Evolutionary conservation across 2,888 invertebrate species (phyloP).

Genomic region (Adela reaumurella): DNA sequence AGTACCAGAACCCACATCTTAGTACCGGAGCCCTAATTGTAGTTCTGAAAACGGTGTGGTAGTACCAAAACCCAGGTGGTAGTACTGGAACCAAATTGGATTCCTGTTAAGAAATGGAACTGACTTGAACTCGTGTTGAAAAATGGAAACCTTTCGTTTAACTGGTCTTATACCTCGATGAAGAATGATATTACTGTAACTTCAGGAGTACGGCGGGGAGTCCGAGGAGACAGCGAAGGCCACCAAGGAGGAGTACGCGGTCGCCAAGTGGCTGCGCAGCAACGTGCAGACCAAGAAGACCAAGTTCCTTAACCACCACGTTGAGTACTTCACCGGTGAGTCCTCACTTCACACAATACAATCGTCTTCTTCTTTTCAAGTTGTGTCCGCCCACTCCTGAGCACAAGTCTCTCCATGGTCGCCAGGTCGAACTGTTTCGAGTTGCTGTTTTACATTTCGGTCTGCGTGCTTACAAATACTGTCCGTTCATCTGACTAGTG

Average conservation of each 20-base stretch:
- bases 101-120: conserved; percentile 11
- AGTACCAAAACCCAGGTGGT: conserved; percentile 4
- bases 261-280: conserved; percentile 92
- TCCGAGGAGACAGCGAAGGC: conserved; percentile 63
- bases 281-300: conserved; percentile 94
- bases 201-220: conserved; percentile 36
- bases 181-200: no score
- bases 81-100: conserved; percentile 1
- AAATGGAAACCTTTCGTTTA: neutral
- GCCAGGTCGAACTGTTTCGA: no score
- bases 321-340: conserved; percentile 92
- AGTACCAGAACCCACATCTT: no score
- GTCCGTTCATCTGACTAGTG: no score
- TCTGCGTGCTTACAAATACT: no score
- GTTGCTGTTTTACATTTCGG: no score
- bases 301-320: conserved; percentile 93
- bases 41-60: no score
- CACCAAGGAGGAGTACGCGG: conserved; percentile 84
- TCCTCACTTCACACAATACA: no score
- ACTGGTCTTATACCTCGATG: neutral
- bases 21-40: no score
- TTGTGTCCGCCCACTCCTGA: no score
- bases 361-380: no score
- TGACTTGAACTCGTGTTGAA: conserved; percentile 4
- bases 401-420: no score